Evolutionary conservation across 1,140 invertebrate genomes (phyloP).

Genomic region (Antheraea mylitta): DNA sequence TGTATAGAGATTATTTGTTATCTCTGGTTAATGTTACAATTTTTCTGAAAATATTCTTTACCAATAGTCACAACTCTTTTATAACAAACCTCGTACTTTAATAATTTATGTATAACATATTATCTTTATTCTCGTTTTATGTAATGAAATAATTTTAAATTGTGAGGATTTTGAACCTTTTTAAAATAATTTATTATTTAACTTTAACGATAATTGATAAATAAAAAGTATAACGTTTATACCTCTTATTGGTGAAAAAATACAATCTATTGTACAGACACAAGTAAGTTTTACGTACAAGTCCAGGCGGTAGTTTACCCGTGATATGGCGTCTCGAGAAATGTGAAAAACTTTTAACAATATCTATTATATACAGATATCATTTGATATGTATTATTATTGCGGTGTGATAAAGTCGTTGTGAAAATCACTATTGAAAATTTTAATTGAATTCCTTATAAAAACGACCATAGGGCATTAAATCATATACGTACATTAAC

Average conservation of each 20-base stretch:
- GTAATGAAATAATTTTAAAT: conserved; percentile 49
- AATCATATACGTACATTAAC: not conserved
- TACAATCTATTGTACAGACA: not conserved
- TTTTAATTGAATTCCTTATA: not conserved
- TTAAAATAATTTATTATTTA: too few species aligned
- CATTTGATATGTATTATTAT: not conserved
- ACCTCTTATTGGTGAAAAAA: not conserved
- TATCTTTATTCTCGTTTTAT: conserved; percentile 2
- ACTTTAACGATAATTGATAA: not conserved
- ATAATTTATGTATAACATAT: not conserved
- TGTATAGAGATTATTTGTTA: too few species aligned
- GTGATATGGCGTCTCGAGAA: not conserved
- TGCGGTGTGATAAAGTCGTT: not conserved
- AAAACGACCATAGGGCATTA: not conserved
- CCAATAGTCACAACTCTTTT: too few species aligned
- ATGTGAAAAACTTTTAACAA: not conserved
- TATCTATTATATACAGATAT: not conserved
- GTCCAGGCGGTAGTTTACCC: not conserved
- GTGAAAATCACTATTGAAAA: not conserved
- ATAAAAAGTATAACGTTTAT: not conserved
- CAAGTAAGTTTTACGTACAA: not conserved
- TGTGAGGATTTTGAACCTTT: conserved; percentile 28
- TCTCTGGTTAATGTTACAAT: too few species aligned
- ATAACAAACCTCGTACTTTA: too few species aligned
- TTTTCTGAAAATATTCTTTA: too few species aligned